These are phyloP conservation scores for Nylanderia fulva DNA, from an alignment of 1,140 invertebrate species.

Conservation along the genomic window DNA sequence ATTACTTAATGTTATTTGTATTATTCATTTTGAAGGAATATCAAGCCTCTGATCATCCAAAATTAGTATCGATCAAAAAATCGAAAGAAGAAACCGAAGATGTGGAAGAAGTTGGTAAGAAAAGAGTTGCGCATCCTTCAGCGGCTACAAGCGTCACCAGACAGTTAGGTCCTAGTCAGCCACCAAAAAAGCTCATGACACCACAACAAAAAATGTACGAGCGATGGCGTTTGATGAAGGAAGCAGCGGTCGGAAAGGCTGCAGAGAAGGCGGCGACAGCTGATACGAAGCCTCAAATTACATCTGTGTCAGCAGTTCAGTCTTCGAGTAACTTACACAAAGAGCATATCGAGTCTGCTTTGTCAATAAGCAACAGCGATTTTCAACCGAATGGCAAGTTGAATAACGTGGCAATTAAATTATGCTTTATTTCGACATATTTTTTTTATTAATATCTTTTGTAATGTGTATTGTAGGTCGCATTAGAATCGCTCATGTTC, in stretches of 20 bases:
- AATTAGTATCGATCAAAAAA: conserved; percentile 69
- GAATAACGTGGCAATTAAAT: neutral
- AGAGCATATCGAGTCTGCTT: conserved; percentile 23
- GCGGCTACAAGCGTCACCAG: conserved; percentile 72
- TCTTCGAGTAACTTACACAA: conserved; percentile 15
- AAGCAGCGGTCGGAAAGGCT: conserved; percentile 77
- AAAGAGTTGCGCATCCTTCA: conserved; percentile 83
- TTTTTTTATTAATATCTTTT: neutral
- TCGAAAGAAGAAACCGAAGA: conserved; percentile 72
- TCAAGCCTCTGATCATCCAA: conserved; percentile 80
- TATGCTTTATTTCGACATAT: neutral
- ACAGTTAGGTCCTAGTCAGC: conserved; percentile 75
- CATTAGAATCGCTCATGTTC: conserved; percentile 88
- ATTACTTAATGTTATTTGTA: neutral
- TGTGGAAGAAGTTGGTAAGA: conserved; percentile 78
- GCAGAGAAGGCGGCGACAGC: conserved; percentile 63
- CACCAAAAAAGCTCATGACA: conserved; percentile 77
- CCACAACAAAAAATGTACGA: conserved; percentile 83
- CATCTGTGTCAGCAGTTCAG: conserved; percentile 17
- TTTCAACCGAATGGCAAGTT: conserved; percentile 77
- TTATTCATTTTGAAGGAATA: conserved; percentile 82
- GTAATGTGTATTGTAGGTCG: conserved; percentile 70
- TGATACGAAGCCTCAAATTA: conserved; percentile 36
- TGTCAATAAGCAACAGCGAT: conserved; percentile 66
- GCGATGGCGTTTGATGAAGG: conserved; percentile 81